phyloP scores from a whole-genome alignment of 2,888 invertebrate genomes.

The Eugnorisma glareosa region DNA sequence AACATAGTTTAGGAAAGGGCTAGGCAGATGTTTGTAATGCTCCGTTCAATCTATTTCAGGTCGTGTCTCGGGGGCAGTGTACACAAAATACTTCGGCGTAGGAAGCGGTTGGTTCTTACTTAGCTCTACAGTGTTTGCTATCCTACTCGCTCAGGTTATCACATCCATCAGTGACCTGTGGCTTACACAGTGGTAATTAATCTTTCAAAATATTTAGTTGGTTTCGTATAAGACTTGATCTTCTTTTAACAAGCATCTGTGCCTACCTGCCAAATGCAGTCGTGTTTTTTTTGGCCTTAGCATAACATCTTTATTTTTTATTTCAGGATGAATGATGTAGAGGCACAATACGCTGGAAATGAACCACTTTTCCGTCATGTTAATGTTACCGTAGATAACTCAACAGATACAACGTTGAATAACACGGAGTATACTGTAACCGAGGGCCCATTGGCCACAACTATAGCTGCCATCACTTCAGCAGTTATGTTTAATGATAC shows the following conservation, averaged over 20 bases:
- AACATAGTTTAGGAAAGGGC: neutral
- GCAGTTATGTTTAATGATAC: conserved; percentile 27
- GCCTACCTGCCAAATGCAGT: neutral
- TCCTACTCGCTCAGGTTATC: conserved; percentile 92
- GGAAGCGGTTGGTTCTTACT: conserved; percentile 91
- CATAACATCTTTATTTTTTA: neutral
- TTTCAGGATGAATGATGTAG: conserved; percentile 86
- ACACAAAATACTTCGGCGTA: conserved; percentile 92
- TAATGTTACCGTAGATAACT: conserved; percentile 8
- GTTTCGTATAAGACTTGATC: neutral
- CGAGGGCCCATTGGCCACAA: conserved; percentile 24
- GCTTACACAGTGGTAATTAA: conserved; percentile 93
- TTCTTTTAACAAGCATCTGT: neutral
- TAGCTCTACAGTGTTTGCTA: conserved; percentile 88
- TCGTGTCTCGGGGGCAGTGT: conserved; percentile 91
- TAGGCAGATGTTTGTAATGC: neutral
- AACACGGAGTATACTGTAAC: conserved; percentile 27
- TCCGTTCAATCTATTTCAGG: conserved; percentile 71
- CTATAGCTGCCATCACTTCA: conserved; percentile 22
- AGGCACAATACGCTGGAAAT: conserved; percentile 63
- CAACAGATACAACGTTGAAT: conserved; percentile 21
- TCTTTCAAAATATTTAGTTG: neutral
- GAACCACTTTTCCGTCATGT: conserved; percentile 15
- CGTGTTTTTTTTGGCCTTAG: neutral
- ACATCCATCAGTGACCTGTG: conserved; percentile 94